Evolutionary conservation across 2,797 vertebrate genomes (phyloP), one percentile per base, ranked within the genome.

Genomic region (Semaprochilodus insignis): DNA sequence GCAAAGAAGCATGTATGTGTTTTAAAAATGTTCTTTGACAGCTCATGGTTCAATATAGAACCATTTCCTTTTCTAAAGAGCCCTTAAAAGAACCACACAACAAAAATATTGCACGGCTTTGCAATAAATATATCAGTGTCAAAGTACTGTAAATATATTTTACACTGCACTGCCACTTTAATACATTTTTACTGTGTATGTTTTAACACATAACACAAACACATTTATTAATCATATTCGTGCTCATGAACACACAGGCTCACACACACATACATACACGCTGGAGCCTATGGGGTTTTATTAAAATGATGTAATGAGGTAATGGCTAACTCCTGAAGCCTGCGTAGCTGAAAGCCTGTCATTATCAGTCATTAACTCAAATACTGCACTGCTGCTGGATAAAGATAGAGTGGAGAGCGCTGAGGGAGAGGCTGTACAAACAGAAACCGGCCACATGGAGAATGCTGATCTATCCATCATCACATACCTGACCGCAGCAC

Each of bases 391-490:
- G 27, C 31, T 19, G 57, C 55, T 44, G 34, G 21, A 40, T 59
- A 36, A 59, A 59, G 72, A n/a, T 4, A 36, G 34, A 59, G 27
- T 34, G 8, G 51, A 31, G 48, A 40, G 70, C 44, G 23, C 15
- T 3, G 27, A 78, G 66, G 55, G 77, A 60, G 76, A 74, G 62
- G 62, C 60, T 78, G 60, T 25, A 11, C 76, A 83, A 74, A 77
- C 76, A 78, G 62, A 78, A 78, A 73, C 81, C 16, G 16, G 11
- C 55, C 66, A 62, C 11, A 6, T 6, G 57, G 66, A 82, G 75
- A 83, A 73, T 57, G 55, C 44, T 25, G 81, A 74, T 71, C 81
- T 78, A 74, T 77, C 59, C 70, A 34, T 78, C 65, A 51, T 78
- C 69, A 6, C 75, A 78, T 83, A 34, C 81, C 59, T 66, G 14